Evolutionary conservation across 2,888 invertebrate species (phyloP).

Genomic region (Philonicus albiceps): DNA sequence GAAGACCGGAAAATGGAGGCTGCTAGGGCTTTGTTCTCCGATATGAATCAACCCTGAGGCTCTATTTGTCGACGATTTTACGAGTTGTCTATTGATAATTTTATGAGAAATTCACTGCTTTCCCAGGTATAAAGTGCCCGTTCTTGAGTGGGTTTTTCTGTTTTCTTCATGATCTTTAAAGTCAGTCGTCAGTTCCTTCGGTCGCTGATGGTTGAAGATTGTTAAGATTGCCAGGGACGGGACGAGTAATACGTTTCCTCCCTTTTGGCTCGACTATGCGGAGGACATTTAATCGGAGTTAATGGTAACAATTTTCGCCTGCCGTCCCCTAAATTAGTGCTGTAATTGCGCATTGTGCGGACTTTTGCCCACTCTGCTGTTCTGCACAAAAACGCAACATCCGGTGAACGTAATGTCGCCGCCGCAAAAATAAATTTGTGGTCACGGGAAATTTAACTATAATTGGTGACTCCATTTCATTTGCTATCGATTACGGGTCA

Average conservation of each 20-base stretch:
- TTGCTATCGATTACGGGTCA: background rate
- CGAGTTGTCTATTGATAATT: constrained; percentile 48
- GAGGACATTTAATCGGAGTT: background rate
- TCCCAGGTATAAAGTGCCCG: constrained; percentile 42
- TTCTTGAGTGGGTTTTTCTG: constrained; percentile 44
- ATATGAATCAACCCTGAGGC: constrained; percentile 39
- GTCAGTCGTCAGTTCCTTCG: background rate
- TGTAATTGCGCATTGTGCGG: background rate
- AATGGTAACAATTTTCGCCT: background rate
- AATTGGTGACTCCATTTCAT: constrained; percentile 34
- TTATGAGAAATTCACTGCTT: constrained; percentile 46
- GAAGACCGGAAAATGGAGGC: constrained; percentile 45
- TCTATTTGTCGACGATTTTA: constrained; percentile 42
- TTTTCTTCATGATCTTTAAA: background rate
- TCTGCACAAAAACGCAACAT: background rate
- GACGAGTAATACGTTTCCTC: background rate
- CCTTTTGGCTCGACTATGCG: background rate
- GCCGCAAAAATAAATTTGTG: constrained; percentile 45
- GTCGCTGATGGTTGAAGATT: background rate
- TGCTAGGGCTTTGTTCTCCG: constrained; percentile 9
- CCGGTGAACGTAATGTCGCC: constrained; percentile 31
- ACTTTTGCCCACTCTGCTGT: background rate
- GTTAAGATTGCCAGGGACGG: background rate
- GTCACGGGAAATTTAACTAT: constrained; percentile 44
- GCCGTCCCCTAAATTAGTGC: background rate